A percentile compares a stretch with the other conserved stretches of the same genome.
Evolutionary conservation across 2,888 invertebrate genomes (phyloP).

Genomic region (Diloba caeruleocephala): DNA sequence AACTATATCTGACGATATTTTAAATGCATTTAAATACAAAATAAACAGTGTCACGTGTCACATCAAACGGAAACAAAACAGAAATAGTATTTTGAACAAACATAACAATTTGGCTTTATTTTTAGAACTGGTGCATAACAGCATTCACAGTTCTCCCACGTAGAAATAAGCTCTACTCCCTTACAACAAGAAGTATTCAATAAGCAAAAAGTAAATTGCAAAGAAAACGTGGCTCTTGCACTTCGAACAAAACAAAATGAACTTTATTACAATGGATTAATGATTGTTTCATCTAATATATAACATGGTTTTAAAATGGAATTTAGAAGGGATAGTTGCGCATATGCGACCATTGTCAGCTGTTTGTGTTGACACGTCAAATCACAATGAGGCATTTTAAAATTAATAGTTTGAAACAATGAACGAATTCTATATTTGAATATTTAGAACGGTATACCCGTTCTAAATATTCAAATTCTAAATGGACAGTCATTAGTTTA

Average conservation of each 20-base stretch:
- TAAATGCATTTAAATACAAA: slow-evolving; percentile 60
- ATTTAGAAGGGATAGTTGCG: slow-evolving; percentile 44
- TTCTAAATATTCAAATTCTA: no score
- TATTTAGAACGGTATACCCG: slow-evolving; percentile 25
- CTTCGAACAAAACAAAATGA: slow-evolving; percentile 9
- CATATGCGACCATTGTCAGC: slow-evolving; percentile 54
- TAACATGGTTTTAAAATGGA: slow-evolving; percentile 11
- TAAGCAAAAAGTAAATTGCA: slow-evolving; percentile 1
- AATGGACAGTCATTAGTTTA: slow-evolving; percentile 5
- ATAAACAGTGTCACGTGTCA: slow-evolving; percentile 67
- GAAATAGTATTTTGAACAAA: slow-evolving; percentile 63
- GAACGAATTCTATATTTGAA: slow-evolving; percentile 23
- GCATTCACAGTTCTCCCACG: background rate
- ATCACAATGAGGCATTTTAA: slow-evolving; percentile 45
- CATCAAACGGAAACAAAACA: slow-evolving; percentile 65
- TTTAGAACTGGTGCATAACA: slow-evolving; percentile 34
- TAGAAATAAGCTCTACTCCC: slow-evolving; percentile 20
- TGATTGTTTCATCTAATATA: slow-evolving; percentile 1
- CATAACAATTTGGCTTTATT: slow-evolving; percentile 52
- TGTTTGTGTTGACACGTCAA: slow-evolving; percentile 55
- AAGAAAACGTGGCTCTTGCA: background rate
- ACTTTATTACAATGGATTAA: background rate
- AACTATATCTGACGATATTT: slow-evolving; percentile 60
- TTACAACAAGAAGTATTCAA: background rate
- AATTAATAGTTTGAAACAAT: slow-evolving; percentile 43